phyloP scores from a whole-genome alignment of 2,113 vertebrate genomes.

The Grammatotria lemairii region DNA sequence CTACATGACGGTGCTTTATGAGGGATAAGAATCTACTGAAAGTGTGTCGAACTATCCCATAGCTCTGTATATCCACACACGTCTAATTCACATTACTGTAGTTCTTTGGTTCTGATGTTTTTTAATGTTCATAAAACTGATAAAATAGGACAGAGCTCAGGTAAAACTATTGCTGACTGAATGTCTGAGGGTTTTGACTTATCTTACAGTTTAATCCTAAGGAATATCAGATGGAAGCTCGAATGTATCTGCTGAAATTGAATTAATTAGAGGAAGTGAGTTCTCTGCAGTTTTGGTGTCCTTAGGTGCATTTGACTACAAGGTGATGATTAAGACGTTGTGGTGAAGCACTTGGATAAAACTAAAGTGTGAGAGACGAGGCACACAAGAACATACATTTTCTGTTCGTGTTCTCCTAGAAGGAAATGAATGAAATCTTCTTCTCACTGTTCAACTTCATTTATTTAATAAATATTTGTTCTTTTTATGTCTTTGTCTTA shows the following conservation, averaged over 20 bases:
- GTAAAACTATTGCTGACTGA: slow-evolving; percentile 19
- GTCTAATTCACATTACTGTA: background rate
- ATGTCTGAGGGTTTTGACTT: slow-evolving; percentile 4
- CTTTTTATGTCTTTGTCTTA: background rate
- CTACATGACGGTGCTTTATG: background rate
- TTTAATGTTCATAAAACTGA: background rate
- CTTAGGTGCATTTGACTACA: background rate
- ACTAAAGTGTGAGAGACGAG: background rate
- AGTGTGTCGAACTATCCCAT: background rate
- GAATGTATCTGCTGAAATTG: slow-evolving; percentile 3
- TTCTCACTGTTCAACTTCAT: background rate
- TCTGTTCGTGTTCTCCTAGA: background rate
- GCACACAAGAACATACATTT: too few relatives aligned
- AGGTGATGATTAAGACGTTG: background rate
- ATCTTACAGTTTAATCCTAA: slow-evolving; percentile 17
- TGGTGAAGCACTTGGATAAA: background rate
- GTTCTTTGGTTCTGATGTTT: background rate
- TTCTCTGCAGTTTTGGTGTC: slow-evolving; percentile 31
- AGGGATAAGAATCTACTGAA: background rate
- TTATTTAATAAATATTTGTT: background rate
- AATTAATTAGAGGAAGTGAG: slow-evolving; percentile 18
- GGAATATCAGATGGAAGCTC: slow-evolving; percentile 2
- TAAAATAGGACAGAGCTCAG: slow-evolving; percentile 45
- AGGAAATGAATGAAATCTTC: background rate
- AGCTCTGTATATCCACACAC: background rate